Percentiles rank a stretch among this genome's conserved stretches.
Conservation (phyloP, 2,888 invertebrate genomes). For the Plagodis dolabraria region DNA sequence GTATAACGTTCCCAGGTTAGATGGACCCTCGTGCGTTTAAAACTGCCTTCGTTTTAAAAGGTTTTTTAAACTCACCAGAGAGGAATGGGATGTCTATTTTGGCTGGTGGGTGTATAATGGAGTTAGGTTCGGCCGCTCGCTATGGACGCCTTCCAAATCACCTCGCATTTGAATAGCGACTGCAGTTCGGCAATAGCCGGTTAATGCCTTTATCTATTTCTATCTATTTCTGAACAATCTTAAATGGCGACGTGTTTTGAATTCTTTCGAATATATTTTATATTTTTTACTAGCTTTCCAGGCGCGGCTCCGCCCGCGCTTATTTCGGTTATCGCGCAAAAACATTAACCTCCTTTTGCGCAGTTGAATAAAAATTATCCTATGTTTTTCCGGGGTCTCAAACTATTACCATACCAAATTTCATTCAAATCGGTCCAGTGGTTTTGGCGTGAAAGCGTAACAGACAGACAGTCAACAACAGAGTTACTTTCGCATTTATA, state of each 20-base stretch:
- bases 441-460: too few relatives aligned
- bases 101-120: conserved; percentile 58
- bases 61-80: conserved; percentile 42
- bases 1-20: conserved; percentile 60
- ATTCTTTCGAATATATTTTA: conserved; percentile 14
- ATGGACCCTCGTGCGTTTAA: conserved; percentile 46
- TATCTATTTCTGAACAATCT: conserved; percentile 53
- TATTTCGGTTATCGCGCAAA: too few relatives aligned
- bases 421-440: too few relatives aligned
- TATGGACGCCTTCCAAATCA: conserved; percentile 76
- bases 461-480: too few relatives aligned
- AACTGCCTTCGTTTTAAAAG: conserved; percentile 32
- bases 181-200: conserved; percentile 64
- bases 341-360: too few relatives aligned
- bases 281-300: too few relatives aligned
- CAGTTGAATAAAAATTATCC: too few relatives aligned
- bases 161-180: conserved; percentile 73
- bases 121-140: conserved; percentile 53
- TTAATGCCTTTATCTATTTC: conserved; percentile 71
- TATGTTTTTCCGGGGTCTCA: too few relatives aligned
- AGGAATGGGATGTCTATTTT: conserved; percentile 49
- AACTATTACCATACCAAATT: too few relatives aligned
- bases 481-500: too few relatives aligned
- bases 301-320: too few relatives aligned
- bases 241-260: conserved; percentile 31